Evolutionary conservation across 2,888 invertebrate species (phyloP), one percentile per base, ranked within the genome.

Genomic region (Eremobia ochroleuca): DNA sequence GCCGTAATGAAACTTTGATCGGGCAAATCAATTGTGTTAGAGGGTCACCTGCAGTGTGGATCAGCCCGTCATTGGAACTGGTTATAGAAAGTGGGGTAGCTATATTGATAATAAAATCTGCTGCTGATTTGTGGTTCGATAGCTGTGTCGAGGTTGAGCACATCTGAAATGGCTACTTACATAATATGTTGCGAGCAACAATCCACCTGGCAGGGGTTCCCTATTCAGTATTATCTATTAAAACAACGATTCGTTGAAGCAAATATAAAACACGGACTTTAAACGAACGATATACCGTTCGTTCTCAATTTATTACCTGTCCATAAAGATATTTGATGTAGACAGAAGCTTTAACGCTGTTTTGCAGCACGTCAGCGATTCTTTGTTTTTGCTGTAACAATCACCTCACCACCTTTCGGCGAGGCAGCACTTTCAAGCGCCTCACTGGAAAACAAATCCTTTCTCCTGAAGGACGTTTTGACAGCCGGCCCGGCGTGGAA

Each of bases 1-100:
- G 59, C 62, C 68, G 72, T 85, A 85, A 83, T 87, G 79, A 88
- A 88, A 83, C 77, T 83, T 87, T 83, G 76, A 87, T 85, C 76
- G 76, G 59, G 68, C 25, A 81, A 85, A 85, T 86, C 83, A 85
- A 88, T 85, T 79, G 72, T 79, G 76, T 85, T 79, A 71, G 70
- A 59, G 72, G 71, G 61, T 77, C 75, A 82, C 59, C 46, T 49
- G 34, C 34, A 58, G 78, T 65, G 40, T 59, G 55, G 72, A 72
- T 52, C 61, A 62, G 64, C 49, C n/a, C 70, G 66, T 64, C 62
- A 76, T 49, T 72, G 18, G 28, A 28, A n/a, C 65, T 72, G 40
- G 49, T 71, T 79, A n/a, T n/a, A 82, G 31, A 31, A 28, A 37
- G 46, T 31, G 58, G 9, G 11, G 11, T 61, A 21, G 18, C 1